Evolutionary conservation across 2,113 vertebrate species (phyloP), one percentile per base, ranked within the genome.

Genomic region (Bagarius yarrelli): DNA sequence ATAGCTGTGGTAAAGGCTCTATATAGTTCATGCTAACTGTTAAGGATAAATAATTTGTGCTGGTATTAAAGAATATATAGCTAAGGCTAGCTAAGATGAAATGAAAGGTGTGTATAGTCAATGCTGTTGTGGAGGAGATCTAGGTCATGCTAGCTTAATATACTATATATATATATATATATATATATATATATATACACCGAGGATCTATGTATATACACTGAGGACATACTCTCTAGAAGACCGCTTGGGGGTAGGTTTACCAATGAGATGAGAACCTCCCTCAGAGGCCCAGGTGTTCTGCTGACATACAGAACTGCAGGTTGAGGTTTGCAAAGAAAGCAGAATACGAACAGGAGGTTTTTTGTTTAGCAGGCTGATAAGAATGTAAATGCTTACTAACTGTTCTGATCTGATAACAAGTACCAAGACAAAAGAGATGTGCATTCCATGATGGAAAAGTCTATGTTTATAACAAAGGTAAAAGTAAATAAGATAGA

Each of bases 261-360:
- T 23, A 32, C 40, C 59, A 55, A 61, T 9, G 60, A 70, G 69
- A 56, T 18, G 32, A 32, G 61, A 27, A n/a, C 19, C 76, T 79
- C 63, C 71, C 80, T 25, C 3, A 56, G 80, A 76, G 66, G 8
- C 44, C 30, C 83, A 85, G 83, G 80, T 79, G 83, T 63, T 66
- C 63, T 56, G 61, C 53, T 61, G 83, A 73, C 53, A 44, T 66
- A 73, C 40, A 73, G 36, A 55, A 83, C 84, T 70, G 14, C 21
- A 59, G 32, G 21, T 19, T 40, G 57, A 23, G n/a, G 14, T 63
- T 67, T 57, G 63, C 11, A 1, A 30, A 69, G 53, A n/a, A 52
- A 69, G 69, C 23, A 25, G 56, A 78, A n/a, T 32, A 61, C 47
- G 71, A 25, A 64, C 52, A 50, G 32, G 73, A 59, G 34, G 34